Percentiles rank a stretch among this genome's conserved stretches.
These are phyloP conservation scores for Thymelicus sylvestris DNA, from an alignment of 2,888 invertebrate genomes.

Conservation along the genomic window DNA sequence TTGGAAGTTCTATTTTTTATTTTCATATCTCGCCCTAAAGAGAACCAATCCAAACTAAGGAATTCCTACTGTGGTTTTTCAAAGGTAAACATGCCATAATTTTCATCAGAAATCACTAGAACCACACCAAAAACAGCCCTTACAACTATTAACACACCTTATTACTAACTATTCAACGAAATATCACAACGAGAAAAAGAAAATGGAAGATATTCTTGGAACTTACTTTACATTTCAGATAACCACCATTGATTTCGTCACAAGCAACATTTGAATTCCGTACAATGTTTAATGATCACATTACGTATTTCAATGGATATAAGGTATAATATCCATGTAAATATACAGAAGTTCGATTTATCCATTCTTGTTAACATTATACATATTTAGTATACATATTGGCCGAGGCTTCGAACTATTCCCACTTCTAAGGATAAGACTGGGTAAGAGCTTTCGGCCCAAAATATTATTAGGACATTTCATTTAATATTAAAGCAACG, in stretches of 20 bases:
- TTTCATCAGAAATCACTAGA: constrained; percentile 2
- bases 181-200: constrained; percentile 55
- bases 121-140: constrained; percentile 2
- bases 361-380: not conserved
- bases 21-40: no score
- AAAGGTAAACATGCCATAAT: no score
- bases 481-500: no score
- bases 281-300: not conserved
- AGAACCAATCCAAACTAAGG: not conserved
- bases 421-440: not conserved
- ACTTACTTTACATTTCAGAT: constrained; percentile 14
- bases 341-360: no score
- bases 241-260: constrained; percentile 3
- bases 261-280: constrained; percentile 1
- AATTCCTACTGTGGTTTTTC: not conserved
- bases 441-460: not conserved
- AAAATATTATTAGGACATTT: no score
- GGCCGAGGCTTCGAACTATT: not conserved
- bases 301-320: not conserved
- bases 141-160: constrained; percentile 8
- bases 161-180: constrained; percentile 46
- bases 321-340: no score
- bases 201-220: constrained; percentile 57
- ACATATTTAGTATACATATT: not conserved
- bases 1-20: no score